Evolutionary conservation across 2,797 vertebrate species (phyloP), one percentile per base, ranked within the genome.

Genomic region (Lagodon rhomboides): DNA sequence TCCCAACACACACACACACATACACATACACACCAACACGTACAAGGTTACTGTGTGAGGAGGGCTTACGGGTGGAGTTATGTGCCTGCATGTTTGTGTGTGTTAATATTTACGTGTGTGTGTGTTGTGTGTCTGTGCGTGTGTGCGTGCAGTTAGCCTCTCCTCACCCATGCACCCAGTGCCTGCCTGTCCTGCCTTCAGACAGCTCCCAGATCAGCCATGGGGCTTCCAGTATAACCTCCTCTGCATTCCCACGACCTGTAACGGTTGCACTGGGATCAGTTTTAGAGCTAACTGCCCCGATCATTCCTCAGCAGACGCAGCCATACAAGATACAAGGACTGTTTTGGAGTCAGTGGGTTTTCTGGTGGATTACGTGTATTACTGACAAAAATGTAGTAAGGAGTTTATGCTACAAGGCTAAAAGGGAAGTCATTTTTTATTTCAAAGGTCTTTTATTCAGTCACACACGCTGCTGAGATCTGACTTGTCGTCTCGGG

Each of bases 131-230:
- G 77, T 82, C 83, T 60, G 67, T 75, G 79, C 55, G 79, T 82
- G 80, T 56, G 80, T 70, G 76, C 62, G 88, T 84, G 77, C 85
- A 68, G 86, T 90, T 82, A 78, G 89, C 82, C 86, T 91, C 86
- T 93, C 90, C 92, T 92, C 89, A 88, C 89, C 90, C 89, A 88
- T 91, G 91, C 94, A 93, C 93, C 88, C 91, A 94, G 94, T 95
- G 93, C 93, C 94, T 95, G 92, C 93, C 91, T 94, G 89, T 94
- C 93, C 92, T 93, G 94, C 95, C 93, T 94, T 94, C 89, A 92
- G 87, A 93, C 88, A 88, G 91, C 90, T 90, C 87, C 83, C 88
- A 91, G 85, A 85, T 91, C 90, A 91, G 90, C 90, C 88, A 88
- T 82, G 88, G 91, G 91, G 90, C 89, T 89, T 91, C 86, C 81